Percentiles rank a stretch among this genome's conserved stretches.
These are phyloP conservation scores for Neosilurus mollespiculum DNA, from an alignment of 2,797 vertebrate species.

Conservation along the genomic window DNA sequence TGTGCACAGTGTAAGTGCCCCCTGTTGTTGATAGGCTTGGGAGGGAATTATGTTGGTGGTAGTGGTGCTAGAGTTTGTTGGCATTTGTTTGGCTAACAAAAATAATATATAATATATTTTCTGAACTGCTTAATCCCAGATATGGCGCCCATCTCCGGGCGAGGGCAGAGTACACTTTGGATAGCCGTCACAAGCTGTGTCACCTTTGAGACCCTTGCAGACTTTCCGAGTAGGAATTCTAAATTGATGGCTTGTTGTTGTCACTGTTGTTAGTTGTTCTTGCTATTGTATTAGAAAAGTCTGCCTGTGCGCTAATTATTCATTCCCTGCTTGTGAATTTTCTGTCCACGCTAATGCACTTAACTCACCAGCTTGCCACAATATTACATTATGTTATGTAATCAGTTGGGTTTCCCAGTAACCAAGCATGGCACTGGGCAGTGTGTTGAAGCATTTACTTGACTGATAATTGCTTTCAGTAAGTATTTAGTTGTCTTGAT, in stretches of 20 bases:
- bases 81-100: too few species aligned
- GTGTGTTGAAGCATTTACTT: too few species aligned
- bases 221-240: background rate
- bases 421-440: background rate
- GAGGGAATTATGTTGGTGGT: too few species aligned
- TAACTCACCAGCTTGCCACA: background rate
- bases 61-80: too few species aligned
- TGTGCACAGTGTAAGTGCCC: too few species aligned
- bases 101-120: too few species aligned
- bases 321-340: background rate
- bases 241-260: background rate
- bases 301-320: background rate
- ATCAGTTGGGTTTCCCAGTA: background rate
- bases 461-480: slow-evolving; percentile 24
- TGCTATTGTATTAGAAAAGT: background rate
- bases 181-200: background rate
- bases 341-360: background rate
- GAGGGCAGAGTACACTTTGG: background rate
- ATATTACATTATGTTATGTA: background rate
- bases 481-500: slow-evolving; percentile 17
- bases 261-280: background rate
- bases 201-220: background rate
- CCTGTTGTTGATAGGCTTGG: too few species aligned
- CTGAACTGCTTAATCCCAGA: too few species aligned
- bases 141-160: too few species aligned